phyloP scores from a whole-genome alignment of 1,140 invertebrate genomes.

The Drosophila littoralis region DNA sequence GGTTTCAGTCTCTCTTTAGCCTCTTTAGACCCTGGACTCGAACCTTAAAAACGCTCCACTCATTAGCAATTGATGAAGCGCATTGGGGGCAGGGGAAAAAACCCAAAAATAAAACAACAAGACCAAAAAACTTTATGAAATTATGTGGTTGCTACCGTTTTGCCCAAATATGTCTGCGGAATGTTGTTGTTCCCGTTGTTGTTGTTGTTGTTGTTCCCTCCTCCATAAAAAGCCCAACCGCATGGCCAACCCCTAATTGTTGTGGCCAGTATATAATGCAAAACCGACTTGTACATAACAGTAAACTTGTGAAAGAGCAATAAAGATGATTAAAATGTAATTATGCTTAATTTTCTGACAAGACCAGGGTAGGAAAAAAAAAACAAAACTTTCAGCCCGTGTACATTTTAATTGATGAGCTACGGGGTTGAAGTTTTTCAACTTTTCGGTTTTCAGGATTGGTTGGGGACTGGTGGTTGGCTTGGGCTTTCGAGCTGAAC shows the following conservation, averaged over 20 bases:
- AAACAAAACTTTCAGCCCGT: conserved; percentile 44
- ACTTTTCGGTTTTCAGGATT: conserved; percentile 52
- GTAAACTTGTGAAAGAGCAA: conserved; percentile 82
- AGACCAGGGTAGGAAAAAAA: conserved; percentile 19
- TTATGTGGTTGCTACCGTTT: conserved; percentile 82
- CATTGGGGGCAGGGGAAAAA: conserved; percentile 35
- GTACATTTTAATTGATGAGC: conserved; percentile 80
- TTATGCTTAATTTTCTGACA: conserved; percentile 83
- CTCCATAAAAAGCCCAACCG: conserved; percentile 71
- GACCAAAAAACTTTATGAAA: conserved; percentile 76
- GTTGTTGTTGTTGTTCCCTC: not conserved
- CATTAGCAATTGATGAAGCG: conserved; percentile 81
- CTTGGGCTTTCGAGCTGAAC: conserved; percentile 38
- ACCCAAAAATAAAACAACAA: too few relatives aligned
- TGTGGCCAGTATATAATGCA: conserved; percentile 68
- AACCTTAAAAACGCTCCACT: conserved; percentile 53
- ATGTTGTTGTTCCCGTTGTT: conserved; percentile 7
- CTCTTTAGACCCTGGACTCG: conserved; percentile 15
- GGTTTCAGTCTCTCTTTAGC: conserved; percentile 44
- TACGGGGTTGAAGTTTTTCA: conserved; percentile 77
- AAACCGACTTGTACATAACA: conserved; percentile 69
- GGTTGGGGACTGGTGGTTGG: not conserved
- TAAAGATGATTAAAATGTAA: conserved; percentile 84
- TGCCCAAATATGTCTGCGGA: conserved; percentile 69
- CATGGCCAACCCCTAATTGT: conserved; percentile 80